Percentiles rank a stretch among this genome's conserved stretches.
Evolutionary conservation across 2,888 invertebrate species (phyloP).

Genomic region (Acronicta psi): DNA sequence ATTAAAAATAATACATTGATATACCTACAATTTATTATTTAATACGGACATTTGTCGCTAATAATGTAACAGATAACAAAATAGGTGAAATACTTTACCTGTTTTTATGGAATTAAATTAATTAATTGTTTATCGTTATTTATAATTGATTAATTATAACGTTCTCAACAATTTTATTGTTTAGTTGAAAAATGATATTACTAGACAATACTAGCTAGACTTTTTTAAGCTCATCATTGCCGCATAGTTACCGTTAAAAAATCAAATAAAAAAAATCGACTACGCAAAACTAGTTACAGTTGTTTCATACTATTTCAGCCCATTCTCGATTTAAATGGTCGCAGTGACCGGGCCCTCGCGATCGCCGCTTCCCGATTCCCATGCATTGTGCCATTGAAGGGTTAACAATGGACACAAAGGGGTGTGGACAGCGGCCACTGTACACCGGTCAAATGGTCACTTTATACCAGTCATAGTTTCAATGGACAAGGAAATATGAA

Average conservation of each 20-base stretch:
- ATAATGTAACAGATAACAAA: slow-evolving; percentile 10
- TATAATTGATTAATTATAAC: too few relatives aligned
- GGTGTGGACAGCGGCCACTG: slow-evolving; percentile 84
- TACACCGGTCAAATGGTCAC: slow-evolving; percentile 87
- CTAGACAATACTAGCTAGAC: slow-evolving; percentile 1
- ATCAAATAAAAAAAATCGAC: slow-evolving; percentile 9
- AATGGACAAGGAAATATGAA: slow-evolving; percentile 86
- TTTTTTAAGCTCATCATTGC: not conserved
- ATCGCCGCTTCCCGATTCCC: slow-evolving; percentile 86
- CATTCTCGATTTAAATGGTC: slow-evolving; percentile 78
- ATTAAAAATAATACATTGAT: slow-evolving; percentile 13
- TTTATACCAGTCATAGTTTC: slow-evolving; percentile 81
- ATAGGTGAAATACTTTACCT: slow-evolving; percentile 32
- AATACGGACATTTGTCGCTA: slow-evolving; percentile 1
- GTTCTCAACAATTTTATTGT: too few relatives aligned
- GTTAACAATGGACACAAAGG: slow-evolving; percentile 83
- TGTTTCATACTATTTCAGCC: slow-evolving; percentile 44
- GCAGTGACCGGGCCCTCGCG: slow-evolving; percentile 65
- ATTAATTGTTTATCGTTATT: slow-evolving; percentile 16
- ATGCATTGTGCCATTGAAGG: slow-evolving; percentile 82
- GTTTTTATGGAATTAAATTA: slow-evolving; percentile 37
- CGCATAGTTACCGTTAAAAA: slow-evolving; percentile 10
- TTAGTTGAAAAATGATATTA: too few relatives aligned
- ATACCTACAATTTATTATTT: slow-evolving; percentile 5
- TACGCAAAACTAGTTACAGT: slow-evolving; percentile 37